These are phyloP conservation scores for Falco punctatus DNA, from an alignment of 2,113 vertebrate genomes.

Conservation along the genomic window DNA sequence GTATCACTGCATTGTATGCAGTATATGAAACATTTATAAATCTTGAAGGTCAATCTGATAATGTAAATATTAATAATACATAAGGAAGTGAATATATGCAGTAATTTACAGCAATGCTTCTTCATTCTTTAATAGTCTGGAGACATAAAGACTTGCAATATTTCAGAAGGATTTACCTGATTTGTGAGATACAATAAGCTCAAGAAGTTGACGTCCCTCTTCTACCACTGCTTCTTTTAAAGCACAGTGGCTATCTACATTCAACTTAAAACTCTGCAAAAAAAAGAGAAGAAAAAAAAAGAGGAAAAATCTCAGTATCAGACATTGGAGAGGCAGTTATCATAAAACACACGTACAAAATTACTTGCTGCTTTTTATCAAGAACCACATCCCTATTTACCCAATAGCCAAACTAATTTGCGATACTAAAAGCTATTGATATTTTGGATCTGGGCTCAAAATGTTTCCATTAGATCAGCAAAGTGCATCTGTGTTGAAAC, in stretches of 20 bases:
- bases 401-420: conserved; percentile 71
- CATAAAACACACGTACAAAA: conserved; percentile 51
- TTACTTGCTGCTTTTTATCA: conserved; percentile 69
- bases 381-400: conserved; percentile 64
- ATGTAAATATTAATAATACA: conserved; percentile 99
- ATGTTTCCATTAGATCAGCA: conserved; percentile 74
- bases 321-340: background rate
- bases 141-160: conserved; percentile 83
- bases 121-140: conserved; percentile 83
- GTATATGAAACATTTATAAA: conserved; percentile 93
- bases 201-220: conserved; percentile 90
- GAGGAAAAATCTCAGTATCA: background rate
- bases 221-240: conserved; percentile 94
- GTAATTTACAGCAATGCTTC: conserved; percentile 86
- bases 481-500: conserved; percentile 76
- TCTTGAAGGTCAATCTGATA: conserved; percentile 98
- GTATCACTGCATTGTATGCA: conserved; percentile 84
- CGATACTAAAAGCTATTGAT: conserved; percentile 77
- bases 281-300: background rate
- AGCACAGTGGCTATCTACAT: conserved; percentile 87
- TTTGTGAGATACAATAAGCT: conserved; percentile 93
- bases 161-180: conserved; percentile 90
- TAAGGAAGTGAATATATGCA: conserved; percentile 86
- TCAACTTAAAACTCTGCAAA: conserved; percentile 91
- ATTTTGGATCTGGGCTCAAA: conserved; percentile 75